Evolutionary conservation across 2,797 vertebrate species (phyloP).

Genomic region (Alouatta caraya): DNA sequence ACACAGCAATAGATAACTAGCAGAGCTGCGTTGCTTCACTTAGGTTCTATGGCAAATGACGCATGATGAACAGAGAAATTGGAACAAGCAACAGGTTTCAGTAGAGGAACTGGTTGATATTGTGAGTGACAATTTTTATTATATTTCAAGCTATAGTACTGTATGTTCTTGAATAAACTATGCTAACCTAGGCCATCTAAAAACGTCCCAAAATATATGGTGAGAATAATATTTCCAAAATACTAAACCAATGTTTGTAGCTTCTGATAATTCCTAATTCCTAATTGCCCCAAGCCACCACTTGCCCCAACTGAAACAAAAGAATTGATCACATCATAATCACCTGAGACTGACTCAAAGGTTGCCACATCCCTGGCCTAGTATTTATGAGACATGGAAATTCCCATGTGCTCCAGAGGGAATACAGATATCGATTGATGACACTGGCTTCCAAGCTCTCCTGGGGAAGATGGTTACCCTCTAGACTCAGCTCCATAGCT

Average conservation of each 20-base stretch:
- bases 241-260: neutral
- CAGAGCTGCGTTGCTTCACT: neutral
- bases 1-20: neutral
- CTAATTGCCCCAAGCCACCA: neutral
- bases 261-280: neutral
- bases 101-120: neutral
- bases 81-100: neutral
- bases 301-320: neutral
- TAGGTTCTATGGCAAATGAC: neutral
- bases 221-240: neutral
- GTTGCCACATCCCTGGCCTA: neutral
- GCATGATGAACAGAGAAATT: neutral
- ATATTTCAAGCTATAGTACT: neutral
- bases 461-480: neutral
- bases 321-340: neutral
- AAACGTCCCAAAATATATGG: neutral
- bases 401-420: neutral
- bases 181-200: neutral
- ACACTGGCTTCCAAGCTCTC: neutral
- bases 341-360: neutral
- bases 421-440: neutral
- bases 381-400: neutral
- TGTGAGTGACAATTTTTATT: neutral
- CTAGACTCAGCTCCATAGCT: neutral
- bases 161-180: neutral